These are phyloP conservation scores for Nycteola revayana DNA, from an alignment of 2,888 invertebrate genomes.

Conservation along the genomic window DNA sequence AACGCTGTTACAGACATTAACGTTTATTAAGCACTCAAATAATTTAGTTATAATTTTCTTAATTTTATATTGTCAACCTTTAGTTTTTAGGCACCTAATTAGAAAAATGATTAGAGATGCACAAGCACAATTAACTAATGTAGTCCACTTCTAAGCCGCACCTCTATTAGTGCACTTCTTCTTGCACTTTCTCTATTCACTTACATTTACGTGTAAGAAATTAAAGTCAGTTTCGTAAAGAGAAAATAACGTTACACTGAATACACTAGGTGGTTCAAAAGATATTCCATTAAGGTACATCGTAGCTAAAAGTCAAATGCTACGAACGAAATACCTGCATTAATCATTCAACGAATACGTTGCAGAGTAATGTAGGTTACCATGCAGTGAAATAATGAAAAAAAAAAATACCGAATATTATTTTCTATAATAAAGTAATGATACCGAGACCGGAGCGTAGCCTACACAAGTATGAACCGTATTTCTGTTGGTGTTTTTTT, in stretches of 20 bases:
- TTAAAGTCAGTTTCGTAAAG: constrained; percentile 1
- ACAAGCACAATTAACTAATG: constrained; percentile 55
- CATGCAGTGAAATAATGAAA: constrained; percentile 13
- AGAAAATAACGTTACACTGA: neutral
- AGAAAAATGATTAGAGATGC: constrained; percentile 47
- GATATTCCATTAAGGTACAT: constrained; percentile 2
- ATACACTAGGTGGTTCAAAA: neutral
- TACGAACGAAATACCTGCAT: constrained; percentile 5
- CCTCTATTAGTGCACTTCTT: constrained; percentile 55
- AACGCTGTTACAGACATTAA: constrained; percentile 39
- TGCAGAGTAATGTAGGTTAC: constrained; percentile 7
- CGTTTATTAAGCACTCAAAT: constrained; percentile 33
- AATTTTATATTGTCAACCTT: no score
- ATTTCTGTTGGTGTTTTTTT: constrained; percentile 72
- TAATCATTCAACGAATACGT: constrained; percentile 13
- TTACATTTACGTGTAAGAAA: constrained; percentile 13
- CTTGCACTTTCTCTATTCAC: constrained; percentile 35
- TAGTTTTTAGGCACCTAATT: constrained; percentile 35
- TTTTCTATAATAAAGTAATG: constrained; percentile 49
- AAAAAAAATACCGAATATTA: constrained; percentile 36
- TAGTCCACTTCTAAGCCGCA: constrained; percentile 39
- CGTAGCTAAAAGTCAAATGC: constrained; percentile 4
- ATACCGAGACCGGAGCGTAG: constrained; percentile 43
- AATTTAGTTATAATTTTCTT: constrained; percentile 29
- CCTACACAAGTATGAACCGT: constrained; percentile 59